phyloP scores from a whole-genome alignment of 1,140 invertebrate genomes.

The Pseudoatta argentina region DNA sequence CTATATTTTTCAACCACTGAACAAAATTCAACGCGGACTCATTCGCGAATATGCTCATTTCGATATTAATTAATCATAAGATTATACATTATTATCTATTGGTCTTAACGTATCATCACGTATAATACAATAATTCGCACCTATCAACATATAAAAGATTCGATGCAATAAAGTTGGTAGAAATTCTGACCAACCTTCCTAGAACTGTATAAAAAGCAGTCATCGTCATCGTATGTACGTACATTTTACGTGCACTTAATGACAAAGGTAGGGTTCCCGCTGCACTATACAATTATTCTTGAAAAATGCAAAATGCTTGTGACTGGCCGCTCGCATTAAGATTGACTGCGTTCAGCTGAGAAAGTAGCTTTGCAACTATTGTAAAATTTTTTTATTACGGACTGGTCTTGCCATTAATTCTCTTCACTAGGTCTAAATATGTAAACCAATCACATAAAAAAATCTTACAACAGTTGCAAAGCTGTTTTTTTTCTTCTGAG shows the following conservation, averaged over 20 bases:
- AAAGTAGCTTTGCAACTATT: too few relatives aligned
- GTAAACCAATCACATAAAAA: too few relatives aligned
- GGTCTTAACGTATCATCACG: not conserved
- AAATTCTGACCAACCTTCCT: conserved; percentile 1
- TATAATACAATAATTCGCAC: not conserved
- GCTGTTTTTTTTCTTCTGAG: too few relatives aligned
- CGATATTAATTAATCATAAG: conserved; percentile 27
- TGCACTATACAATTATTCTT: conserved; percentile 77
- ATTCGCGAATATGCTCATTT: not conserved
- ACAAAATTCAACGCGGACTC: conserved; percentile 3
- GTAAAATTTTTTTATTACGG: too few relatives aligned
- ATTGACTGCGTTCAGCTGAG: not conserved
- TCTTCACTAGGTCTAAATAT: too few relatives aligned
- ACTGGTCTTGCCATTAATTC: too few relatives aligned
- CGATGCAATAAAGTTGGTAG: not conserved
- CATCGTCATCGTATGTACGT: conserved; percentile 72
- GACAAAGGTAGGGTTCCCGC: conserved; percentile 70
- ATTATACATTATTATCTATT: not conserved
- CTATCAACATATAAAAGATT: not conserved
- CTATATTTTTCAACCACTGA: conserved; percentile 80
- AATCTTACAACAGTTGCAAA: too few relatives aligned
- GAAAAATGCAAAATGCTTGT: conserved; percentile 79
- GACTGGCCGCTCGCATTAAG: not conserved
- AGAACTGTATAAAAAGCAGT: not conserved
- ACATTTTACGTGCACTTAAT: conserved; percentile 81